These are phyloP conservation scores for Wiebesia pumilae DNA, from an alignment of 1,140 invertebrate genomes.

Conservation along the genomic window DNA sequence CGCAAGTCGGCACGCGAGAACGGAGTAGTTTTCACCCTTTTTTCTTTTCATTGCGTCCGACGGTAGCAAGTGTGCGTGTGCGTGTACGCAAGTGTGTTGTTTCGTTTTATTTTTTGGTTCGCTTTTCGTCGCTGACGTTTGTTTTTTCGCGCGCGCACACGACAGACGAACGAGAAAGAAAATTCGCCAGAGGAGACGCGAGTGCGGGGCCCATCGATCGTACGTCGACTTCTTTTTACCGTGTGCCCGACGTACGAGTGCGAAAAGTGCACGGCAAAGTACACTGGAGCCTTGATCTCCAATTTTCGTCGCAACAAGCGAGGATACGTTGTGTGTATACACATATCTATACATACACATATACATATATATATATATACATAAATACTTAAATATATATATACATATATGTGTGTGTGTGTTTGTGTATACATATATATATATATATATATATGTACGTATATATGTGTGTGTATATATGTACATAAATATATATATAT, in stretches of 20 bases:
- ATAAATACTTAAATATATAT: background rate
- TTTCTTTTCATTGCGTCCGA: background rate
- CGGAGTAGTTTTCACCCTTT: constrained; percentile 24
- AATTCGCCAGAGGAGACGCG: background rate
- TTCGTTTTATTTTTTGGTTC: background rate
- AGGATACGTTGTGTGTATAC: background rate
- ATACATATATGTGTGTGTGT: too few relatives aligned
- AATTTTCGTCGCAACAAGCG: background rate
- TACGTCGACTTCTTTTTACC: background rate
- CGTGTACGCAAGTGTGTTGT: background rate
- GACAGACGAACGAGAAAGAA: background rate
- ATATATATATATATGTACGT: background rate
- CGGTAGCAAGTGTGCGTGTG: background rate
- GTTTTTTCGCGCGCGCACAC: constrained; percentile 20
- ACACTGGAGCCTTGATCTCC: background rate
- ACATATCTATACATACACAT: background rate
- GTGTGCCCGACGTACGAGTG: background rate
- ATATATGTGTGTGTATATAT: background rate
- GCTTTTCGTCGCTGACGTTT: background rate
- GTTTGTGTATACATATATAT: background rate
- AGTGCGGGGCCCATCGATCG: constrained; percentile 6
- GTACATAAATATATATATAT: background rate
- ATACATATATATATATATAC: background rate
- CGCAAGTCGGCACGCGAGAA: constrained; percentile 17
- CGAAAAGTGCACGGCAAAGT: background rate